Evolutionary conservation across 2,113 vertebrate genomes (phyloP), one percentile per base, ranked within the genome.

Genomic region (Bos taurus): DNA sequence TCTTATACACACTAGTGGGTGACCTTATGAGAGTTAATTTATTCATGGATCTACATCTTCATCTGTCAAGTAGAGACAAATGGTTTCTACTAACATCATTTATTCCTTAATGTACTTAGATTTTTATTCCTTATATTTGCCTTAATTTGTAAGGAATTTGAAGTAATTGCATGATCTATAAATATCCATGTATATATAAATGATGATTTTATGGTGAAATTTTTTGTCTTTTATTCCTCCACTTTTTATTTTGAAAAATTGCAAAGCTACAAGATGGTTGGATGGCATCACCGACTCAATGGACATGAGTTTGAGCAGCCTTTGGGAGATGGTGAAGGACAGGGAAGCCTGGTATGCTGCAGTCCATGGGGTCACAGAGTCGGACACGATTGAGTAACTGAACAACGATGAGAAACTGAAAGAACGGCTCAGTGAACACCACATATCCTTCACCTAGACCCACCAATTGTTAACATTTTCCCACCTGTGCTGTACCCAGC

Each of bases 161-260:
- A 94, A 64, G 84, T 52, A 91, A 57, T 54, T 84, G n/a, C 11
- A 62, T 64, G 8, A 92, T n/a, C 60, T 93, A 57, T 85, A 92
- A 90, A 77, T 84, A 95, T 94, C 83, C 56, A 60, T 84, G 36
- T 19, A 90, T 90, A 87, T 46, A 26, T 88, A 95, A 92, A 77
- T 64, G 7, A 88, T 86, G 10, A 92, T 67, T 90, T 88, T 14
- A 81, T 57, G 8, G 50, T 33, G 8, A 81, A n/a, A 54, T 54
- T 88, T 71, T 78, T 88, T 93, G 26, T 56, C 8, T 95, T 84
- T 90, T 84, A 50, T 59, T 78, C 6, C 30, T 95, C 62, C 52
- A 28, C 28, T 57, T 90, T 95, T 95, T 82, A 86, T 56, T 91
- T 92, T 83, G 33, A 96, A 89, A 92, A 83, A 74, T 17, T 88